Conservation (phyloP, 2,888 invertebrate genomes). For the Escarpia spicata region DNA sequence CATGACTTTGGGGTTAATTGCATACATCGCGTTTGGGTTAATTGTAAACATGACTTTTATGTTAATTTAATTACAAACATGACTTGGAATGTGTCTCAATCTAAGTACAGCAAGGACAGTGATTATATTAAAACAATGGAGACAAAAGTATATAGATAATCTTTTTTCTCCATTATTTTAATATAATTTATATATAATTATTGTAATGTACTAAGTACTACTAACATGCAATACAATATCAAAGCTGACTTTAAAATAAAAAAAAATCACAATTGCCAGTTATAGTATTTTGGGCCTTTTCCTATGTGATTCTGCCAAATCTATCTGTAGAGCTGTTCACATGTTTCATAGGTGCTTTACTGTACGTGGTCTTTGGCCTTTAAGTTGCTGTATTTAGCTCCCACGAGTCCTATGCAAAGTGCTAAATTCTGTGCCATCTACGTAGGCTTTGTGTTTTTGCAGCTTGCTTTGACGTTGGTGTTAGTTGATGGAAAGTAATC, state of each 20-base stretch:
- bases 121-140: too few species aligned
- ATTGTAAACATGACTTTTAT: too few species aligned
- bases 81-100: too few species aligned
- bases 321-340: background rate
- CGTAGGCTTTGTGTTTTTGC: background rate
- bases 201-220: too few species aligned
- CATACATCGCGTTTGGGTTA: too few species aligned
- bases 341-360: background rate
- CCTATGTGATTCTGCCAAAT: background rate
- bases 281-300: background rate
- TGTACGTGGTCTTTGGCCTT: constrained; percentile 1
- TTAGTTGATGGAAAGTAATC: background rate
- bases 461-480: background rate
- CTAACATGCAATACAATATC: too few species aligned
- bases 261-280: background rate
- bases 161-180: too few species aligned
- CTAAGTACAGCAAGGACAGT: too few species aligned
- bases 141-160: too few species aligned
- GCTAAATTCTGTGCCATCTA: background rate
- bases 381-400: background rate
- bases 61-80: too few species aligned
- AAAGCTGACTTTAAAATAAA: background rate
- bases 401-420: background rate
- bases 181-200: too few species aligned
- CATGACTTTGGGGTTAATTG: too few species aligned